These are phyloP conservation scores for Nyleta sp. DNA, from an alignment of 2,888 invertebrate species.

Conservation along the genomic window DNA sequence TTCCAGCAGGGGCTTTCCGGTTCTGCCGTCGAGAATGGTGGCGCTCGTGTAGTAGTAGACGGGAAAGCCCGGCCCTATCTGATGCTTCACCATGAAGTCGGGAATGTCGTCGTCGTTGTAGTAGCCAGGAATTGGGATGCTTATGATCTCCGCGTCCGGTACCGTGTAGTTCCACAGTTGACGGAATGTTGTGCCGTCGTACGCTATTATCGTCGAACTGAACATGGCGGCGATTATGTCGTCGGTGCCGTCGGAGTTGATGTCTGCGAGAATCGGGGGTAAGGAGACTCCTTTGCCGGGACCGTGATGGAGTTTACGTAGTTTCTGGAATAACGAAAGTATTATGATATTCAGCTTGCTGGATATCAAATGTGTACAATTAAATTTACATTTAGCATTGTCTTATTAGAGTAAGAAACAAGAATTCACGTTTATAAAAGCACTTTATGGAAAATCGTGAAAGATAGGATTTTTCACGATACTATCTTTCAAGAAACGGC, in stretches of 20 bases:
- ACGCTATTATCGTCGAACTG: slow-evolving; percentile 88
- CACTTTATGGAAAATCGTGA: too few species aligned
- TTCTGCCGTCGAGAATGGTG: slow-evolving; percentile 84
- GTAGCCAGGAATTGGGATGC: slow-evolving; percentile 90
- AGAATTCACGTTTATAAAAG: too few species aligned
- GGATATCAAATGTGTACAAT: too few species aligned
- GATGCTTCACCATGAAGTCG: slow-evolving; percentile 90
- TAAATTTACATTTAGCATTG: too few species aligned
- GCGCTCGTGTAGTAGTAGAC: slow-evolving; percentile 89
- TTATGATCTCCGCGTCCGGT: slow-evolving; percentile 87
- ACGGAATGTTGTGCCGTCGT: slow-evolving; percentile 87
- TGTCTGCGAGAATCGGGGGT: slow-evolving; percentile 87
- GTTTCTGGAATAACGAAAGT: slow-evolving; percentile 83
- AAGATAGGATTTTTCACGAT: too few species aligned
- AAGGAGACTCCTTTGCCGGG: slow-evolving; percentile 87
- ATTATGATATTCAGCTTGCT: too few species aligned
- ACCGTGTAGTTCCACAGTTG: slow-evolving; percentile 90
- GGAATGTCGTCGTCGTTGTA: slow-evolving; percentile 90
- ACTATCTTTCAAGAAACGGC: too few species aligned
- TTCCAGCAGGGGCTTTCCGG: slow-evolving; percentile 85
- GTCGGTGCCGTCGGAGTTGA: slow-evolving; percentile 87
- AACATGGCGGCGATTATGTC: slow-evolving; percentile 90
- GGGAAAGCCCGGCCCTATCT: slow-evolving; percentile 88
- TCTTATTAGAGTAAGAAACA: too few species aligned
- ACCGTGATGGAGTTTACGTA: slow-evolving; percentile 85